phyloP scores from a whole-genome alignment of 2,797 vertebrate genomes.

The Pipistrellus kuhlii region DNA sequence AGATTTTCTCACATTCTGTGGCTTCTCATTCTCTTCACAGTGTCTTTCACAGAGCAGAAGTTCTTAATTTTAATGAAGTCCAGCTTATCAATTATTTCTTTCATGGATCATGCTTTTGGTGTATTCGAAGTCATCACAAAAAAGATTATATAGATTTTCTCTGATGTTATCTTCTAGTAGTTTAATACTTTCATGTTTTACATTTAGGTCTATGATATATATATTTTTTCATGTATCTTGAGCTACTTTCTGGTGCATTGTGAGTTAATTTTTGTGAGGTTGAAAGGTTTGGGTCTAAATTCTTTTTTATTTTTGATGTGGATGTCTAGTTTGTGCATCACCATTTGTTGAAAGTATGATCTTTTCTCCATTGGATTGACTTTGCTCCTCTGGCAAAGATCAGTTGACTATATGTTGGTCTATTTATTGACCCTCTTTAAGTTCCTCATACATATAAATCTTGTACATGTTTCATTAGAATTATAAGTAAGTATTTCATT shows the following conservation, averaged over 20 bases:
- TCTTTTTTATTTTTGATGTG: not conserved
- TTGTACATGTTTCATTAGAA: not conserved
- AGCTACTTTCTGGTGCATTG: not conserved
- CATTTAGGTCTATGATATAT: not conserved
- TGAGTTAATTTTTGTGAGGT: not conserved
- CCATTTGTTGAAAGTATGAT: not conserved
- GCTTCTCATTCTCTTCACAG: not conserved
- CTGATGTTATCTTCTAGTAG: not conserved
- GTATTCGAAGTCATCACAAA: not conserved
- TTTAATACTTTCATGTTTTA: not conserved
- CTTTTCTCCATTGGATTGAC: not conserved
- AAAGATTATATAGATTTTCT: slow-evolving; percentile 11
- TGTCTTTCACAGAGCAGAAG: not conserved
- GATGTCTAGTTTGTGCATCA: not conserved
- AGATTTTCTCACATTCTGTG: not conserved
- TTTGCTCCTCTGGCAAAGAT: slow-evolving; percentile 10
- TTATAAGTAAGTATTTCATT: slow-evolving; percentile 5
- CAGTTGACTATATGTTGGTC: not conserved
- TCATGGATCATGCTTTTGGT: not conserved
- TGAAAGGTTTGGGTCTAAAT: not conserved
- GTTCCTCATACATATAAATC: not conserved
- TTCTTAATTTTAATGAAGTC: slow-evolving; percentile 11
- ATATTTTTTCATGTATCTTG: not conserved
- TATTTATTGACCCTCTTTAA: not conserved
- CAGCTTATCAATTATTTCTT: slow-evolving; percentile 3